A percentile compares a stretch with the other conserved stretches of the same genome.
Evolutionary conservation across 2,888 invertebrate genomes (phyloP).

Genomic region (Mimumesa dahlbomi): DNA sequence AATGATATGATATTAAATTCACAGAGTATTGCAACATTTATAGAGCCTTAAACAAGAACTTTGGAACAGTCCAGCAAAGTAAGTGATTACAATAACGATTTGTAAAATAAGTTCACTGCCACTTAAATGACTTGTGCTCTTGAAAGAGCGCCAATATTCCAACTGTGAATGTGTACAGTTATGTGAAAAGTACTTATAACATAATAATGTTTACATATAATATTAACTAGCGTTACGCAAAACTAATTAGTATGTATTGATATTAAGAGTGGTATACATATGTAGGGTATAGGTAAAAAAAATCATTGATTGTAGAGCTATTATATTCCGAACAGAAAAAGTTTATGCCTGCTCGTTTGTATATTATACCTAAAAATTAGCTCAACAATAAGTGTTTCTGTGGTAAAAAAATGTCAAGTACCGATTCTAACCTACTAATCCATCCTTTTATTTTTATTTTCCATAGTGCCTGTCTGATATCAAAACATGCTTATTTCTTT

Average conservation of each 20-base stretch:
- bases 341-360: slow-evolving; percentile 65
- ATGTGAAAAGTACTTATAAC: slow-evolving; percentile 70
- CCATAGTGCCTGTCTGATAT: no score
- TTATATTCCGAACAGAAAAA: slow-evolving; percentile 69
- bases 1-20: slow-evolving; percentile 61
- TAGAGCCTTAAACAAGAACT: slow-evolving; percentile 68
- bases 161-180: slow-evolving; percentile 75
- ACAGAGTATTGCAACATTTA: slow-evolving; percentile 53
- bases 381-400: slow-evolving; percentile 51
- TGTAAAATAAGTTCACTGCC: slow-evolving; percentile 76
- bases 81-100: slow-evolving; percentile 72
- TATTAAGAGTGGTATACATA: slow-evolving; percentile 73
- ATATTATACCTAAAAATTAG: slow-evolving; percentile 61
- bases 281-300: slow-evolving; percentile 66
- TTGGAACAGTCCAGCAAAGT: slow-evolving; percentile 69
- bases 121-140: slow-evolving; percentile 75
- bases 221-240: slow-evolving; percentile 73
- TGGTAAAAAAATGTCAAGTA: slow-evolving; percentile 37
- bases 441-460: no score
- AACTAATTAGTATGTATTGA: slow-evolving; percentile 73
- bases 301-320: slow-evolving; percentile 71
- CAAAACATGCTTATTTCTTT: no score
- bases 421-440: slow-evolving; percentile 18
- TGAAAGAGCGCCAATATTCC: slow-evolving; percentile 66
- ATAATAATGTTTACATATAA: slow-evolving; percentile 72